Percentiles rank a stretch among this genome's conserved stretches.
These are phyloP conservation scores for Diploptera punctata DNA, from an alignment of 2,888 invertebrate genomes.

Conservation along the genomic window DNA sequence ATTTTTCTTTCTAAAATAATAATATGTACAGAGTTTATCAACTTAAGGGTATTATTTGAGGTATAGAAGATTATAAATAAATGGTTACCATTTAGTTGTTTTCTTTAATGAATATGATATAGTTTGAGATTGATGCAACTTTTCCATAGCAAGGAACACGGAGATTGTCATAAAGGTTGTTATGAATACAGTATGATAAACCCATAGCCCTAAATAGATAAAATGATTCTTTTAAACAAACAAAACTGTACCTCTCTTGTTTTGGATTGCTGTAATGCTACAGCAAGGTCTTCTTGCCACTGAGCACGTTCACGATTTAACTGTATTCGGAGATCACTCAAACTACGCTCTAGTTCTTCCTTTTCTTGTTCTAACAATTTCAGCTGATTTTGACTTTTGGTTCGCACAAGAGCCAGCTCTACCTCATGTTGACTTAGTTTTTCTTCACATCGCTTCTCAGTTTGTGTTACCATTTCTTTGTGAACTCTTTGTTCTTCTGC, in stretches of 20 bases:
- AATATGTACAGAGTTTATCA: too few relatives aligned
- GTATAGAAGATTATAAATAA: too few relatives aligned
- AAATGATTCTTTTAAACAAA: too few relatives aligned
- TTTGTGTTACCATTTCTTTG: not conserved
- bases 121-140: too few relatives aligned
- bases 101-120: too few relatives aligned
- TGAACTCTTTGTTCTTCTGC: conserved; percentile 2
- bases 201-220: too few relatives aligned
- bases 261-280: conserved; percentile 11
- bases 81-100: too few relatives aligned
- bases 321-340: conserved; percentile 5
- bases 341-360: not conserved
- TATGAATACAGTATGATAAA: too few relatives aligned
- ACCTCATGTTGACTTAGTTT: not conserved
- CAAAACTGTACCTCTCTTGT: not conserved
- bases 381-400: not conserved
- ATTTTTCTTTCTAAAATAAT: too few relatives aligned
- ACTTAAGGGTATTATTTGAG: too few relatives aligned
- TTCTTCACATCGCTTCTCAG: conserved; percentile 8
- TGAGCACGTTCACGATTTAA: not conserved
- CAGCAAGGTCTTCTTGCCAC: conserved; percentile 8
- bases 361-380: not conserved
- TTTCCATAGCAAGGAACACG: too few relatives aligned
- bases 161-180: too few relatives aligned
- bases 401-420: not conserved